Evolutionary conservation across 2,888 invertebrate species (phyloP).

Genomic region (Spatulosminthurus flaviceps): DNA sequence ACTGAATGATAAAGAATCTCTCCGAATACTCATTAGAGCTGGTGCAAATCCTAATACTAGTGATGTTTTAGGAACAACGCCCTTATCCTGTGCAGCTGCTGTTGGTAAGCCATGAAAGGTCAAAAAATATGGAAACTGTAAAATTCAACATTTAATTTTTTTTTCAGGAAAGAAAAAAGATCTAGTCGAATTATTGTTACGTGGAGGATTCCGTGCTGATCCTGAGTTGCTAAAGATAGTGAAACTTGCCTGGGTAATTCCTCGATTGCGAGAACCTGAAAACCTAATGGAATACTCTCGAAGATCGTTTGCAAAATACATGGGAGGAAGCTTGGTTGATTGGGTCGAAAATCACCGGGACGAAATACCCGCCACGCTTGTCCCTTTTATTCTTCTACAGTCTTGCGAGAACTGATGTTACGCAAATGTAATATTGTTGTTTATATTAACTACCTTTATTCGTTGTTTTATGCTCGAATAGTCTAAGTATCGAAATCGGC

Average conservation of each 20-base stretch:
- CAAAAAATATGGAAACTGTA: too few species aligned
- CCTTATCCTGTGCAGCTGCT: conserved; percentile 53
- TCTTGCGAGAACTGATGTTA: not conserved
- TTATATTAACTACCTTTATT: not conserved
- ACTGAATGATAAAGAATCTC: conserved; percentile 55
- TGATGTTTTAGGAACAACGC: conserved; percentile 57
- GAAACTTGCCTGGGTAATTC: conserved; percentile 24
- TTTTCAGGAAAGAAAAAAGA: conserved; percentile 50
- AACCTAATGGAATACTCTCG: conserved; percentile 51
- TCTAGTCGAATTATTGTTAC: conserved; percentile 54
- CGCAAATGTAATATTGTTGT: not conserved
- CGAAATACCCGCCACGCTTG: conserved; percentile 55
- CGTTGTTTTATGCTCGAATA: not conserved
- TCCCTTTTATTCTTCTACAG: conserved; percentile 34
- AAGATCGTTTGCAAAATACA: conserved; percentile 41
- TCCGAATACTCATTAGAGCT: conserved; percentile 55
- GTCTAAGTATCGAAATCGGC: too few species aligned
- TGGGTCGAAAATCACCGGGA: conserved; percentile 54
- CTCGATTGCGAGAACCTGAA: conserved; percentile 51
- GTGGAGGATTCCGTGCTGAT: conserved; percentile 52
- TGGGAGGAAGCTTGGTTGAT: conserved; percentile 53
- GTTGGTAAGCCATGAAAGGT: too few species aligned
- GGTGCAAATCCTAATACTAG: conserved; percentile 57
- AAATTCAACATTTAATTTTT: conserved; percentile 8
- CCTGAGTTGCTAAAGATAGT: conserved; percentile 51